Percentiles rank a stretch among this genome's conserved stretches.
Evolutionary conservation across 2,113 vertebrate species (phyloP).

Genomic region (Microtus ochrogaster): DNA sequence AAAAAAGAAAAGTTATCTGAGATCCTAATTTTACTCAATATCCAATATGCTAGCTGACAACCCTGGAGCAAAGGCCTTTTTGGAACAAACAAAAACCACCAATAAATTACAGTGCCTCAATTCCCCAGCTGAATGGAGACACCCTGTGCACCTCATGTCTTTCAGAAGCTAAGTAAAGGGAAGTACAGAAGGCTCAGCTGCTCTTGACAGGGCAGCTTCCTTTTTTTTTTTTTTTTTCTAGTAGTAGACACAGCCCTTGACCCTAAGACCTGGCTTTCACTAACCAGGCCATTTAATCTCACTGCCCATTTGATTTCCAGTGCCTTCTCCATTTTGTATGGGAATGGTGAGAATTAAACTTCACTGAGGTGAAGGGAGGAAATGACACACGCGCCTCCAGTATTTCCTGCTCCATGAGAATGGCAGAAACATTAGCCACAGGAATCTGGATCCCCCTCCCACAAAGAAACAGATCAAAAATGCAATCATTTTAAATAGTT

Average conservation of each 20-base stretch:
- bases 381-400: neutral
- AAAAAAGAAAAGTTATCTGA: slow-evolving; percentile 30
- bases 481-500: neutral
- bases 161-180: slow-evolving; percentile 50
- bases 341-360: slow-evolving; percentile 23
- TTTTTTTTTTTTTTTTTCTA: slow-evolving; percentile 12
- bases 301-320: slow-evolving; percentile 11
- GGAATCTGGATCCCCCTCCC: neutral
- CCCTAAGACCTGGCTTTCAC: slow-evolving; percentile 53
- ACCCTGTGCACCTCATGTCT: slow-evolving; percentile 38
- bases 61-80: slow-evolving; percentile 10
- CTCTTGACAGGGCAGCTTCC: neutral
- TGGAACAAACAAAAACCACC: slow-evolving; percentile 56
- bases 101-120: slow-evolving; percentile 44
- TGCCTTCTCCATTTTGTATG: neutral
- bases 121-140: slow-evolving; percentile 37
- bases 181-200: slow-evolving; percentile 26
- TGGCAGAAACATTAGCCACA: slow-evolving; percentile 47
- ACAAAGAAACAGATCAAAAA: neutral
- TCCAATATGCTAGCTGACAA: slow-evolving; percentile 32
- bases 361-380: neutral
- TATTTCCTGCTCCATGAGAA: slow-evolving; percentile 8
- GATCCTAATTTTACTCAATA: slow-evolving; percentile 34
- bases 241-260: slow-evolving; percentile 31
- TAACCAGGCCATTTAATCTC: slow-evolving; percentile 53